These are phyloP conservation scores for Lophotis ruficrista DNA, from an alignment of 2,113 vertebrate genomes.

Conservation along the genomic window DNA sequence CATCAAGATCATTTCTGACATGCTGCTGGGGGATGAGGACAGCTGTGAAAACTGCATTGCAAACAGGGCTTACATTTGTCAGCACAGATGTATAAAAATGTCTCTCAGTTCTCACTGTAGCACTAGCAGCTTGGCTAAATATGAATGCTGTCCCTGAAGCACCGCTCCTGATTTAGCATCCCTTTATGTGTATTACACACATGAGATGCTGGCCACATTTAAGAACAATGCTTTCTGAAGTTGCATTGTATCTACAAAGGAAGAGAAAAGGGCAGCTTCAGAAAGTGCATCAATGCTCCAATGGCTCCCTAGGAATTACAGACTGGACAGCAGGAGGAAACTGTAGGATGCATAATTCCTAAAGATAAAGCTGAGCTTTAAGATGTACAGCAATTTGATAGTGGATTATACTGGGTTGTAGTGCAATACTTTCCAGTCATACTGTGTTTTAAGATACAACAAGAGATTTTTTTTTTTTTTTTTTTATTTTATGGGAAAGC, in stretches of 20 bases:
- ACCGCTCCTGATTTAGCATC: not conserved
- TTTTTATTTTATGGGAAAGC: not conserved
- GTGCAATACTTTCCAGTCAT: not conserved
- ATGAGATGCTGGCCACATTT: not conserved
- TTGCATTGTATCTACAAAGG: not conserved
- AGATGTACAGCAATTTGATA: accelerated
- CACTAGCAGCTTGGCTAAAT: constrained; percentile 7
- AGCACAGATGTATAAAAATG: not conserved
- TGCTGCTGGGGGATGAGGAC: not conserved
- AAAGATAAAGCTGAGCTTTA: not conserved
- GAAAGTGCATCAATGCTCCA: not conserved
- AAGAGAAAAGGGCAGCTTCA: not conserved
- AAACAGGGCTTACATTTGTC: constrained; percentile 14
- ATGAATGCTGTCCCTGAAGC: not conserved
- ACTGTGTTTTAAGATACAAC: not conserved
- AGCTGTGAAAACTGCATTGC: constrained; percentile 27
- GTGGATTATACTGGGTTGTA: not conserved
- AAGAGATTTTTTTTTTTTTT: not conserved
- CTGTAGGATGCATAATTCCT: not conserved
- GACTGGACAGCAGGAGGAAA: not conserved
- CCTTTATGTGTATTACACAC: not conserved
- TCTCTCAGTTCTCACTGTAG: not conserved
- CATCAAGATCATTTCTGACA: not conserved
- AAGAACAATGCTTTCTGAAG: not conserved
- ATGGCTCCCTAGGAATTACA: not conserved